Evolutionary conservation across 2,888 invertebrate genomes (phyloP).

Genomic region (Thumatha senex): DNA sequence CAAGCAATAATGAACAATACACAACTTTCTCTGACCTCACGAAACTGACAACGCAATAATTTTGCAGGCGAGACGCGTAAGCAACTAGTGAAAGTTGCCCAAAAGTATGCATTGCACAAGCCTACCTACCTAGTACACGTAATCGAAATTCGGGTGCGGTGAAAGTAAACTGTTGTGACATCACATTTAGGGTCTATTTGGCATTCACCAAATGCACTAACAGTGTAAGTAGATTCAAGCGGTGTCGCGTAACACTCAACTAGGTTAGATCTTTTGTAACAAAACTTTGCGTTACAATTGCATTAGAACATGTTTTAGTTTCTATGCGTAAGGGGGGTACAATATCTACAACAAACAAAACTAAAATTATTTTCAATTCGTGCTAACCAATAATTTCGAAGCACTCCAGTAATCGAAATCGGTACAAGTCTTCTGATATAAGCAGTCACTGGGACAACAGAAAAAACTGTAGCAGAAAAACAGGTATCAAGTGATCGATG

Average conservation of each 20-base stretch:
- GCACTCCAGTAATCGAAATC: slow-evolving; percentile 29
- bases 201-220: slow-evolving; percentile 39
- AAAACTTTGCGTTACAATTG: slow-evolving; percentile 10
- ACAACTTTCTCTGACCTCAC: slow-evolving; percentile 78
- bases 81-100: slow-evolving; percentile 79
- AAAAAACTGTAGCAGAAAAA: slow-evolving; percentile 64
- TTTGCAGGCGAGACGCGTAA: slow-evolving; percentile 78
- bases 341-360: neutral
- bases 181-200: slow-evolving; percentile 44
- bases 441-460: slow-evolving; percentile 29
- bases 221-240: slow-evolving; percentile 20
- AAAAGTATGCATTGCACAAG: slow-evolving; percentile 81
- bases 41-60: slow-evolving; percentile 71
- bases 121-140: slow-evolving; percentile 60
- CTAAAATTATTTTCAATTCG: slow-evolving; percentile 11
- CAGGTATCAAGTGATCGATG: slow-evolving; percentile 67
- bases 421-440: slow-evolving; percentile 38
- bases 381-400: slow-evolving; percentile 24
- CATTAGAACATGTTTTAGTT: slow-evolving; percentile 11
- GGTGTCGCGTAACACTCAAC: slow-evolving; percentile 13
- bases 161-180: slow-evolving; percentile 70
- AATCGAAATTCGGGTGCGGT: slow-evolving; percentile 77
- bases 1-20: slow-evolving; percentile 52
- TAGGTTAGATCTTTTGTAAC: slow-evolving; percentile 23
- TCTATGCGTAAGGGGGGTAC: neutral